phyloP scores from a whole-genome alignment of 1,140 invertebrate species.

The Lordiphosa collinella region DNA sequence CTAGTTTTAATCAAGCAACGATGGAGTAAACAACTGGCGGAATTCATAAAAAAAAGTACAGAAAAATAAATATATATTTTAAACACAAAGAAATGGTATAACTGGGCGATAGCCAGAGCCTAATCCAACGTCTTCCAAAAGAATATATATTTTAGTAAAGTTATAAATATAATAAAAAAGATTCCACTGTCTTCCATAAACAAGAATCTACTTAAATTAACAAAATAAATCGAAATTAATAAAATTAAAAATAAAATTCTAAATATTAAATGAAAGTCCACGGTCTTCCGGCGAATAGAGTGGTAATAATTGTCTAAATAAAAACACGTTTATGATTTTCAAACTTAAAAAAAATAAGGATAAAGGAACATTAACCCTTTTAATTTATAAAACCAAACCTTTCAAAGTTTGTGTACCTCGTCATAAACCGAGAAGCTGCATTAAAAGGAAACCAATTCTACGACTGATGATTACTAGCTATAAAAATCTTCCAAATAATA shows the following conservation, averaged over 20 bases:
- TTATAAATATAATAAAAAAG: background rate
- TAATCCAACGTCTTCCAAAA: conserved; percentile 55
- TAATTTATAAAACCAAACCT: too few relatives aligned
- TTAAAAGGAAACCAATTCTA: background rate
- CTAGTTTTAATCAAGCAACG: conserved; percentile 39
- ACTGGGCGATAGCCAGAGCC: too few relatives aligned
- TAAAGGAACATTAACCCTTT: too few relatives aligned
- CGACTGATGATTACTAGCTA: too few relatives aligned
- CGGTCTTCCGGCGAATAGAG: conserved; percentile 26
- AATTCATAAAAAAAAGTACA: conserved; percentile 34
- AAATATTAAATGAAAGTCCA: conserved; percentile 17
- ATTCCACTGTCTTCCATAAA: conserved; percentile 34
- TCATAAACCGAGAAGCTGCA: too few relatives aligned
- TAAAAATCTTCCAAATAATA: conserved; percentile 1
- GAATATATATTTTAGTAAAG: background rate
- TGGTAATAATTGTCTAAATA: background rate
- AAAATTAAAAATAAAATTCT: background rate
- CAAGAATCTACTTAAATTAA: conserved; percentile 22
- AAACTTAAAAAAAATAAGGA: background rate
- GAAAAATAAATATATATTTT: background rate
- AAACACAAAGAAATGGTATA: conserved; percentile 1
- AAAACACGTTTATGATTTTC: background rate
- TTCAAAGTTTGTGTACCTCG: too few relatives aligned
- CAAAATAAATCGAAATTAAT: too few relatives aligned
- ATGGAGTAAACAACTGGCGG: conserved; percentile 26